A percentile compares a stretch with the other conserved stretches of the same genome.
These are phyloP conservation scores for Drosophila sechellia DNA, from an alignment of 1,140 invertebrate species.

Conservation along the genomic window DNA sequence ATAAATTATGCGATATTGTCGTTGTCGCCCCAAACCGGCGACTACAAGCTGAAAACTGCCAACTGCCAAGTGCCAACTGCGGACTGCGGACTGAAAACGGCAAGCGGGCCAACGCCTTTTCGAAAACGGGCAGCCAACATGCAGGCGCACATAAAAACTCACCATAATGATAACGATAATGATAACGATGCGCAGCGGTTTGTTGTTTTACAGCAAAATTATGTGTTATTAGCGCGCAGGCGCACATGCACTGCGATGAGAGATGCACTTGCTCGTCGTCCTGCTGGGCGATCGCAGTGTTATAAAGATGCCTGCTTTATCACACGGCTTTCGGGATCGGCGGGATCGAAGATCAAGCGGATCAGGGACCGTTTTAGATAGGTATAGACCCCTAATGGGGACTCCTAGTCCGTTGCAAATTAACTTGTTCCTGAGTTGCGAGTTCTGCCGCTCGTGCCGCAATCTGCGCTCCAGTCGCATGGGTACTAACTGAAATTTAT, in stretches of 20 bases:
- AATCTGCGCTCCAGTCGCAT: constrained; percentile 17
- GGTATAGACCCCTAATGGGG: not conserved
- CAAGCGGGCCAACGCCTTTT: constrained; percentile 52
- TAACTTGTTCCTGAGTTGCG: constrained; percentile 80
- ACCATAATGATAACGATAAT: constrained; percentile 78
- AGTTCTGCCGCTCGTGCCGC: constrained; percentile 67
- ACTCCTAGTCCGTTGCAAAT: constrained; percentile 29
- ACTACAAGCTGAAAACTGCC: constrained; percentile 28
- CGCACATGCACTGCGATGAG: constrained; percentile 17
- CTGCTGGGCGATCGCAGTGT: constrained; percentile 61
- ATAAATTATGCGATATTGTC: constrained; percentile 78
- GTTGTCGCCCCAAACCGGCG: constrained; percentile 41
- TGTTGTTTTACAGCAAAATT: constrained; percentile 82
- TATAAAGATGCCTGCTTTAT: constrained; percentile 78
- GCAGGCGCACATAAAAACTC: constrained; percentile 78
- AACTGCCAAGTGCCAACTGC: constrained; percentile 15
- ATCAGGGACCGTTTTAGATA: not conserved
- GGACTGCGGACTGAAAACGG: not conserved
- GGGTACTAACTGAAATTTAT: constrained; percentile 78
- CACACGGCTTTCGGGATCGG: constrained; percentile 29
- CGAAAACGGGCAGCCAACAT: constrained; percentile 63
- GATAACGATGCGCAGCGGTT: constrained; percentile 78
- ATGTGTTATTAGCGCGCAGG: constrained; percentile 72
- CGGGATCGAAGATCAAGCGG: constrained; percentile 12
- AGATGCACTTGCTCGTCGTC: constrained; percentile 67